Conservation (phyloP, 2,113 vertebrate species). For the Epinephelus cyanopodus region DNA sequence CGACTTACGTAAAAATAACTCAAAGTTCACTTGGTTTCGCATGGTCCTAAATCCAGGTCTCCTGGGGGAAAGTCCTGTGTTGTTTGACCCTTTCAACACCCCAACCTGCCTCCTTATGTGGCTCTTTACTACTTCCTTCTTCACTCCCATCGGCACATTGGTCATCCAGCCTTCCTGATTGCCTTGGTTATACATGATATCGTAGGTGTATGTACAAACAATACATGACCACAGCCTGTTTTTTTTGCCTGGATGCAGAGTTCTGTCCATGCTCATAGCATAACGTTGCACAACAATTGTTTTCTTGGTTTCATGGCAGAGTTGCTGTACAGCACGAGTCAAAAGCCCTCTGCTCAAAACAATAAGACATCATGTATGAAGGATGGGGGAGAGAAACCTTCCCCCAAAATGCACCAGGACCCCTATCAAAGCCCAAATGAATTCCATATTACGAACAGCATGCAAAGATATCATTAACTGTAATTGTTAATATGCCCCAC, state of each 20-base stretch:
- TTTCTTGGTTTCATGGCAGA: slow-evolving; percentile 12
- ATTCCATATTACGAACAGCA: slow-evolving; percentile 25
- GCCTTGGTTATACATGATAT: no score
- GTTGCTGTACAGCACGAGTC: slow-evolving; percentile 5
- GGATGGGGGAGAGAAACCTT: slow-evolving; percentile 21
- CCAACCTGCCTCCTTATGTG: no score
- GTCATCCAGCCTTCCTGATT: no score
- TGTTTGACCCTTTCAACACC: no score
- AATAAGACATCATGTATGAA: slow-evolving; percentile 38
- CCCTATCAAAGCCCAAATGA: slow-evolving; percentile 34
- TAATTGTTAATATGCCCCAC: slow-evolving; percentile 56
- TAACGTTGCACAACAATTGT: background rate
- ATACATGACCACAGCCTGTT: no score
- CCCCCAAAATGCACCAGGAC: slow-evolving; percentile 4
- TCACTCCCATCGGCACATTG: no score
- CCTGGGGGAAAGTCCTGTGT: no score
- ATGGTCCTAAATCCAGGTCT: no score
- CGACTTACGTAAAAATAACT: no score
- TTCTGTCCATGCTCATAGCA: background rate
- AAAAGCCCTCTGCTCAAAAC: slow-evolving; percentile 27
- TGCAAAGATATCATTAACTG: slow-evolving; percentile 52
- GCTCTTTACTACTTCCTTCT: no score
- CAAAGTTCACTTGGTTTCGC: no score
- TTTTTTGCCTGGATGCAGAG: background rate
- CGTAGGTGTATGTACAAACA: no score